Evolutionary conservation across 2,888 invertebrate species (phyloP).

Genomic region (Sinodicranocentrus sp.): DNA sequence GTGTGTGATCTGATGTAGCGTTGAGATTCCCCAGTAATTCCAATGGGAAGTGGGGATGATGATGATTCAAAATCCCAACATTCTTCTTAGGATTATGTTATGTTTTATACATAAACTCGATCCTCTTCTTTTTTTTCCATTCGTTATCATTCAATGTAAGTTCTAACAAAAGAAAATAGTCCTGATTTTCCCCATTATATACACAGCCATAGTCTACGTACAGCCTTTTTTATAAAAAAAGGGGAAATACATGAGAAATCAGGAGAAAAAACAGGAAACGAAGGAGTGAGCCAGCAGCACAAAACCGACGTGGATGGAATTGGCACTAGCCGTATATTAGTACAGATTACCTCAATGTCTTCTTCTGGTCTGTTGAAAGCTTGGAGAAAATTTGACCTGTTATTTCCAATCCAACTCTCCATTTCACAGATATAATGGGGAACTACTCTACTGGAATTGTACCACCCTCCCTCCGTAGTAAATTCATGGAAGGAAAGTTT

Average conservation of each 20-base stretch:
- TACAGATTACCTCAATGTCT: constrained; percentile 30
- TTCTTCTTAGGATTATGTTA: constrained; percentile 57
- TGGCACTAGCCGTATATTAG: constrained; percentile 57
- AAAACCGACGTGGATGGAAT: constrained; percentile 57
- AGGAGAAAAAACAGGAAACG: constrained; percentile 59
- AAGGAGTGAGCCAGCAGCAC: constrained; percentile 44
- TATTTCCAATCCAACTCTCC: constrained; percentile 39
- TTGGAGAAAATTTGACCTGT: constrained; percentile 31
- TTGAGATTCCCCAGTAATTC: constrained; percentile 50
- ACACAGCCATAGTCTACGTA: background rate
- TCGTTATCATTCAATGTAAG: constrained; percentile 32
- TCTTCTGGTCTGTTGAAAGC: constrained; percentile 30
- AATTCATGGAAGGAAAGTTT: background rate
- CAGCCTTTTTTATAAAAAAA: constrained; percentile 7
- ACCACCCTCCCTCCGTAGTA: no score
- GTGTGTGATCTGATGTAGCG: constrained; percentile 42
- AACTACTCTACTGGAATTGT: constrained; percentile 7
- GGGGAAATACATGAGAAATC: constrained; percentile 43
- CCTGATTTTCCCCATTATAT: constrained; percentile 34
- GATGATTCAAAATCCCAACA: constrained; percentile 61
- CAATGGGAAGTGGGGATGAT: constrained; percentile 55
- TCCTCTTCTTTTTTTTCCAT: constrained; percentile 32
- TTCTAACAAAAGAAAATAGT: constrained; percentile 2
- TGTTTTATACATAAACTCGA: constrained; percentile 59
- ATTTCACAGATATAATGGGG: constrained; percentile 19